Base-by-base conservation (phyloP, 1,140 invertebrate species). In the Sminthurinus signatus region DNA sequence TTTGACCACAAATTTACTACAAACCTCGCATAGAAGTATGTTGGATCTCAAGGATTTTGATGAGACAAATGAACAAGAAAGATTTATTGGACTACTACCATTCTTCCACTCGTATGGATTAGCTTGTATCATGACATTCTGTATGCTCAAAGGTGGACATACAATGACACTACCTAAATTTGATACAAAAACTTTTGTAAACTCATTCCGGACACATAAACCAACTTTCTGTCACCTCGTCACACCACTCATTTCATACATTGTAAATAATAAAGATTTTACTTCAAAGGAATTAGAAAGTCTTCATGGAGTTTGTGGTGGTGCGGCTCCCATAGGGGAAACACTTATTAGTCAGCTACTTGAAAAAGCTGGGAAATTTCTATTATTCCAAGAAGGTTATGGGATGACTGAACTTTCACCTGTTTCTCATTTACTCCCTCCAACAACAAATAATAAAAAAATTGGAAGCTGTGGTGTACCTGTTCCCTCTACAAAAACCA, bases 121-220 rank as follows among this genome's bases (percentile, higher is more conserved):
- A 55, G 56, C 21, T 19, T 93, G 39, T 71, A 77, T 0, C 72
- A n/a, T 48, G n/a, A 48, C n/a, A n/a, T n/a, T 5, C 23, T 10
- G 5, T 5, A 8, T 48, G 44, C 8, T 48, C 8, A 25, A 75
- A n/a, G 91, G 91, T 0, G 71, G 77, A 0, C 85, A 85, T 72
- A 58, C 89, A 28, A 77, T 91, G 0, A 86, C 87, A 0, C 55
- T 93, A 50, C 85, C 88, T 1, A 84, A 82, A 75, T 95, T 94
- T 75, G 82, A 89, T 15, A 80, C 82, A 61, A 74, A 83, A 46
- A 73, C 81, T 3, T 89, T 86, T 72, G 76, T 89, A 2, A 80
- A 80, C 61, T 78, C 81, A 0, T 79, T 90, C 27, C 78, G 88
- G 69, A 79, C 83, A 52, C 79, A 84, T 60, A 82, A 82, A 59